phyloP scores from a whole-genome alignment of 2,888 invertebrate genomes.

The Agrochola lota region DNA sequence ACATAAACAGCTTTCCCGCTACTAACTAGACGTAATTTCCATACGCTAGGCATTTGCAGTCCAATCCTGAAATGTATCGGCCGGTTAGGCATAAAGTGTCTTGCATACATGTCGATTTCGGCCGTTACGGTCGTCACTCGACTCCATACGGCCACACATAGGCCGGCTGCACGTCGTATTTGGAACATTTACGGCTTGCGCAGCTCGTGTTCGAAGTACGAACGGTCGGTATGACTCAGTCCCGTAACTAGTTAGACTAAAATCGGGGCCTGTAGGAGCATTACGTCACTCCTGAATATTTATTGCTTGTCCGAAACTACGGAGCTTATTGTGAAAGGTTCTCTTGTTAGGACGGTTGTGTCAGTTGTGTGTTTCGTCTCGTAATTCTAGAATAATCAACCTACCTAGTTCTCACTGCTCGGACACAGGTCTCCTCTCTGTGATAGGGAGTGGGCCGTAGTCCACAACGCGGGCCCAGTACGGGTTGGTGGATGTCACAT shows the following conservation, averaged over 20 bases:
- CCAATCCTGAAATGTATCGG: conserved; percentile 47
- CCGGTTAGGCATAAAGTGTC: conserved; percentile 53
- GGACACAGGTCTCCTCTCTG: too few relatives aligned
- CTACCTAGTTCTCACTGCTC: too few relatives aligned
- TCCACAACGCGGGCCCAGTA: too few relatives aligned
- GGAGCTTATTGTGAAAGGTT: conserved; percentile 38
- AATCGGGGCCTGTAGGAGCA: conserved; percentile 26
- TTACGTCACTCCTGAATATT: conserved; percentile 54
- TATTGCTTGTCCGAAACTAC: conserved; percentile 28
- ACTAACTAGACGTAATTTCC: conserved; percentile 16
- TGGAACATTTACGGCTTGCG: conserved; percentile 52
- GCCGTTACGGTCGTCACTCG: conserved; percentile 62
- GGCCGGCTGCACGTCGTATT: conserved; percentile 48
- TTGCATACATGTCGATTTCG: conserved; percentile 63
- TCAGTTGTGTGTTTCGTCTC: not conserved
- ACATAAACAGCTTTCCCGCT: not conserved
- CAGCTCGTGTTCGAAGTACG: conserved; percentile 43
- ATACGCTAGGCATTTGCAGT: conserved; percentile 24
- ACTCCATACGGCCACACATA: conserved; percentile 46
- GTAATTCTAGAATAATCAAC: too few relatives aligned
- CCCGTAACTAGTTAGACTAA: conserved; percentile 46
- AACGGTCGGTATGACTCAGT: conserved; percentile 55
- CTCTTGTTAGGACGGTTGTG: not conserved
- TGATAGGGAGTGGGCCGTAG: too few relatives aligned
- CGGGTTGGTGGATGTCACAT: too few relatives aligned